Percentiles rank a stretch among this genome's conserved stretches.
Conservation (phyloP, 1,140 invertebrate species). For the Drosophila eugracilis region DNA sequence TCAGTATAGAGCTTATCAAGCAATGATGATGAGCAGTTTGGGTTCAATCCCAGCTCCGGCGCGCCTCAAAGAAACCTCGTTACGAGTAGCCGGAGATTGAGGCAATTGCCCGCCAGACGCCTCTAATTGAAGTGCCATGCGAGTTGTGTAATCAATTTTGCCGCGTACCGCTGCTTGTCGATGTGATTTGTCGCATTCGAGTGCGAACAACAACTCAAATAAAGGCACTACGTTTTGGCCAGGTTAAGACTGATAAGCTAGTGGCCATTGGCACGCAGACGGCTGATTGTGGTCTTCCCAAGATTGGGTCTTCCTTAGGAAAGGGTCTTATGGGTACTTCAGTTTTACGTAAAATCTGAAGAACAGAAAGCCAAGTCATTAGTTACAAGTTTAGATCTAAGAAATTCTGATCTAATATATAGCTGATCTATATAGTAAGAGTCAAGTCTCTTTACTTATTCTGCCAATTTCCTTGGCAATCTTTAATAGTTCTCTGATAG, state of each 20-base stretch:
- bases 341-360: slow-evolving; percentile 23
- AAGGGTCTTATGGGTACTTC: not conserved
- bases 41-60: slow-evolving; percentile 5
- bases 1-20: slow-evolving; percentile 11
- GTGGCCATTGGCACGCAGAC: slow-evolving; percentile 19
- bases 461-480: slow-evolving; percentile 1
- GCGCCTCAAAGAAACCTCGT: slow-evolving; percentile 24
- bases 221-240: slow-evolving; percentile 12
- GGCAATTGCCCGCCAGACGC: slow-evolving; percentile 20
- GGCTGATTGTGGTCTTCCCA: slow-evolving; percentile 10
- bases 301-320: slow-evolving; percentile 4
- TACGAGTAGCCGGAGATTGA: slow-evolving; percentile 24
- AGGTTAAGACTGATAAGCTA: slow-evolving; percentile 47
- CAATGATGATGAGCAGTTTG: slow-evolving; percentile 12
- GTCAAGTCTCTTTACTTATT: not conserved
- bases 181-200: slow-evolving; percentile 39
- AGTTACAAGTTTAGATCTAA: not conserved
- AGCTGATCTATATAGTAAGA: no score
- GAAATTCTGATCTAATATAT: no score
- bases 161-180: slow-evolving; percentile 23
- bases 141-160: slow-evolving; percentile 63
- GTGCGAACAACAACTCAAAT: slow-evolving; percentile 29
- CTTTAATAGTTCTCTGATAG: slow-evolving; percentile 12
- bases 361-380: not conserved
- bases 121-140: slow-evolving; percentile 54